These are phyloP conservation scores for Actias luna DNA, from an alignment of 2,888 invertebrate genomes.

Conservation along the genomic window DNA sequence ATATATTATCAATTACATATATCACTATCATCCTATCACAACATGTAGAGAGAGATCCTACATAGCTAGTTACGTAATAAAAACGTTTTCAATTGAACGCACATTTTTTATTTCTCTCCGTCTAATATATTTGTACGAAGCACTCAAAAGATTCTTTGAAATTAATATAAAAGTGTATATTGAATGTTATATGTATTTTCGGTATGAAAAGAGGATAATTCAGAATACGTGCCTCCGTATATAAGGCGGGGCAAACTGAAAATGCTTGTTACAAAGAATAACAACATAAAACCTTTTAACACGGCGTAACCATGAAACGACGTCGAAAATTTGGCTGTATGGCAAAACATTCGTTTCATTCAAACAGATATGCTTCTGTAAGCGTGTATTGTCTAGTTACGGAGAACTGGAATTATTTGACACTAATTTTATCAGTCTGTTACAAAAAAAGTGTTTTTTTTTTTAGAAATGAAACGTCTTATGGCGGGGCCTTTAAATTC, in stretches of 20 bases:
- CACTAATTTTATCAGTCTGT: neutral
- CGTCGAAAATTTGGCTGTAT: neutral
- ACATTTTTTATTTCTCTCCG: too few species aligned
- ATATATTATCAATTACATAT: too few species aligned
- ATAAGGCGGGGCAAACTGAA: conserved; percentile 21
- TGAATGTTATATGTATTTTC: neutral
- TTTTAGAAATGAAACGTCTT: too few species aligned
- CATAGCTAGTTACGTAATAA: too few species aligned
- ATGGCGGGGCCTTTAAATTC: too few species aligned
- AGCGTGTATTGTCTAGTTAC: neutral
- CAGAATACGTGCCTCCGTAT: conserved; percentile 13
- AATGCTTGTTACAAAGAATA: conserved; percentile 31
- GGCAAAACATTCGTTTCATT: neutral
- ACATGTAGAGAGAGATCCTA: too few species aligned
- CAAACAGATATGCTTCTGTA: neutral
- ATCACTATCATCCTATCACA: too few species aligned
- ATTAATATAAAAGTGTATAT: neutral
- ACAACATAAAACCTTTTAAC: conserved; percentile 32
- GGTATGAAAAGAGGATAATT: conserved; percentile 13
- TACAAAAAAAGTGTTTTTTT: too few species aligned
- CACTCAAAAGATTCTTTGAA: neutral
- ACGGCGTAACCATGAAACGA: conserved; percentile 26
- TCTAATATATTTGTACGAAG: neutral
- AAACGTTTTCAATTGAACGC: too few species aligned
- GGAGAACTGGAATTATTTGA: neutral